Evolutionary conservation across 2,888 invertebrate genomes (phyloP).

Genomic region (Synergus itoensis): DNA sequence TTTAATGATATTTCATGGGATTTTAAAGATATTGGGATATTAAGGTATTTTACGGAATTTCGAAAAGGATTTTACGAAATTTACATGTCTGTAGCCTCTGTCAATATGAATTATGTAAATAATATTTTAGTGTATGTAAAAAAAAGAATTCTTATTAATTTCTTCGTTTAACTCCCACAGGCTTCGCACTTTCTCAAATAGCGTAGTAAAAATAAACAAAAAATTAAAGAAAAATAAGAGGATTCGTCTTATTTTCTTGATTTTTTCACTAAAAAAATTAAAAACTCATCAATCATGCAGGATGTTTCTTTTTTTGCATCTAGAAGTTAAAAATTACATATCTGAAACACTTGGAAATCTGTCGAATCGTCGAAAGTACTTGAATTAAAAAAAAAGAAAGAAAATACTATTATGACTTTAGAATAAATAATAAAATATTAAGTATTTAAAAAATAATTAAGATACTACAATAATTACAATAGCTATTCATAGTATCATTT

Average conservation of each 20-base stretch:
- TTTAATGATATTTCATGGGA: too few relatives aligned
- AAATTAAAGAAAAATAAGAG: background rate
- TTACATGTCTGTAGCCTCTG: background rate
- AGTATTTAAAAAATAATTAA: background rate
- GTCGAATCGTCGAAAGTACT: background rate
- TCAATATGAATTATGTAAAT: background rate
- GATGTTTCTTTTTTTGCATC: background rate
- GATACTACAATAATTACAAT: background rate
- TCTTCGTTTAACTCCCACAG: background rate
- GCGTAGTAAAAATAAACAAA: background rate
- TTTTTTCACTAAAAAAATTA: background rate
- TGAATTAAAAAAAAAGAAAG: background rate
- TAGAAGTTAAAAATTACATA: background rate
- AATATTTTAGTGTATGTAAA: background rate
- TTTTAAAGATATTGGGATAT: too few relatives aligned
- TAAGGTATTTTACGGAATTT: slow-evolving; percentile 62
- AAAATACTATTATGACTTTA: background rate
- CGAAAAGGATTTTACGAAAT: slow-evolving; percentile 73
- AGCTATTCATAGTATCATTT: background rate
- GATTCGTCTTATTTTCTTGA: background rate
- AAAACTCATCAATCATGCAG: background rate
- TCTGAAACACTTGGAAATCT: background rate
- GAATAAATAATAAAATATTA: background rate
- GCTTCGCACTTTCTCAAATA: background rate
- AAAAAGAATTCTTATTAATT: background rate